phyloP scores from a whole-genome alignment of 2,797 vertebrate species.

The Pyrocephalus nanus region DNA sequence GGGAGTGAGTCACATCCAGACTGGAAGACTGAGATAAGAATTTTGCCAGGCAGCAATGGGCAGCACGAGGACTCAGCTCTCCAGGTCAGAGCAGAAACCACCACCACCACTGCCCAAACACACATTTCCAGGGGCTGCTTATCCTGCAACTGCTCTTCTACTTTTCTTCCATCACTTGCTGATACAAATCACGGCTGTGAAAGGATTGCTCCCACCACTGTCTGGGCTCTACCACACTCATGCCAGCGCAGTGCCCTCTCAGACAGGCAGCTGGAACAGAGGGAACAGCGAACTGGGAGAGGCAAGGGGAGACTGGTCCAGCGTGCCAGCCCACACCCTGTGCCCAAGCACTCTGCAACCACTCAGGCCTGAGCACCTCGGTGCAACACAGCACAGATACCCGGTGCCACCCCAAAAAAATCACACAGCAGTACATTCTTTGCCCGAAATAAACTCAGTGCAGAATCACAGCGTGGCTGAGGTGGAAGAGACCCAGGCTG shows the following conservation, averaged over 20 bases:
- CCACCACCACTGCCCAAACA: not conserved
- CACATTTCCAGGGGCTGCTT: not conserved
- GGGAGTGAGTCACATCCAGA: not conserved
- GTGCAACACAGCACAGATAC: accelerated
- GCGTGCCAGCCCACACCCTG: no score
- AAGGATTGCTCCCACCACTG: not conserved
- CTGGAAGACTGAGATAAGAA: not conserved
- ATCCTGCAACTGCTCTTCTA: not conserved
- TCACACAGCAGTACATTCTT: not conserved
- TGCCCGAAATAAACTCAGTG: not conserved
- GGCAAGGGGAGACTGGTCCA: not conserved
- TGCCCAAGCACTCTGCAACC: not conserved
- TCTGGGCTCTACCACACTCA: not conserved
- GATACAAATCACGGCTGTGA: not conserved
- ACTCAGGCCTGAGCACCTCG: not conserved
- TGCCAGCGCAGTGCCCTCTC: no score
- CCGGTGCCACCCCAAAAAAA: not conserved
- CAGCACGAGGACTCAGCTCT: not conserved
- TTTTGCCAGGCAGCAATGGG: not conserved
- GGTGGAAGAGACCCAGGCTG: not conserved
- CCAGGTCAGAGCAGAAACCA: not conserved
- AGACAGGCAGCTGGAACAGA: not conserved
- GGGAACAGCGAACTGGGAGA: accelerated
- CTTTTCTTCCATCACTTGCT: not conserved
- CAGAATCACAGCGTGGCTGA: not conserved